phyloP scores from a whole-genome alignment of 1,140 invertebrate species.

The Eciton burchellii region DNA sequence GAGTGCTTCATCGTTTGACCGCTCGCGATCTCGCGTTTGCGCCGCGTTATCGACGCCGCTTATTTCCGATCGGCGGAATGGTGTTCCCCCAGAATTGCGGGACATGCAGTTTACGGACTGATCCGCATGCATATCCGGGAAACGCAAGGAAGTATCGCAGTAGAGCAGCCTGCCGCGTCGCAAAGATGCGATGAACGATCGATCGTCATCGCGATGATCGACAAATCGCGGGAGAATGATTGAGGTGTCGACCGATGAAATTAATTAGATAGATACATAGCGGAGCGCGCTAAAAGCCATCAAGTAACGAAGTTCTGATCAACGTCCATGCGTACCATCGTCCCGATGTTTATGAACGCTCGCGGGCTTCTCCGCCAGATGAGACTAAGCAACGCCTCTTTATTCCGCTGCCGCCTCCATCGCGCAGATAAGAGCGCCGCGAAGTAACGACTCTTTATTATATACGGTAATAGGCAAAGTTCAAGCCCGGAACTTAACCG shows the following conservation, averaged over 20 bases:
- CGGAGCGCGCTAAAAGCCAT: background rate
- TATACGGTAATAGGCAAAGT: slow-evolving; percentile 76
- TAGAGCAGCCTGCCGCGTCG: background rate
- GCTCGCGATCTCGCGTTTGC: too few relatives aligned
- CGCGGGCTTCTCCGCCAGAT: slow-evolving; percentile 18
- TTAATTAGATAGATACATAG: background rate
- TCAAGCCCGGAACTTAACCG: slow-evolving; percentile 73
- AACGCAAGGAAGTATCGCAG: background rate
- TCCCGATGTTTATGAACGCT: slow-evolving; percentile 37
- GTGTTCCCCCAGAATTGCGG: background rate
- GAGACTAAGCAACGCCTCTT: slow-evolving; percentile 68
- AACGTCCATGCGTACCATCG: slow-evolving; percentile 29
- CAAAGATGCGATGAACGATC: slow-evolving; percentile 19
- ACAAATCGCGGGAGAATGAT: background rate
- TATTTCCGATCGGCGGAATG: slow-evolving; percentile 7
- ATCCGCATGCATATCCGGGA: slow-evolving; percentile 23
- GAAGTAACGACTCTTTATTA: slow-evolving; percentile 77
- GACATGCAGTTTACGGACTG: background rate
- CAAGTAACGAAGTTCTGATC: slow-evolving; percentile 52
- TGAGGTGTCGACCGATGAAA: slow-evolving; percentile 8
- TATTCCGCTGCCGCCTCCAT: slow-evolving; percentile 70
- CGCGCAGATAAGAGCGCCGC: slow-evolving; percentile 72
- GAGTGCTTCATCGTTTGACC: background rate
- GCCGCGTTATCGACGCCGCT: too few relatives aligned
- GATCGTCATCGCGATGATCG: background rate